Percentiles rank a stretch among this genome's conserved stretches.
Conservation (phyloP, 2,113 vertebrate genomes). For the Bubo bubo region DNA sequence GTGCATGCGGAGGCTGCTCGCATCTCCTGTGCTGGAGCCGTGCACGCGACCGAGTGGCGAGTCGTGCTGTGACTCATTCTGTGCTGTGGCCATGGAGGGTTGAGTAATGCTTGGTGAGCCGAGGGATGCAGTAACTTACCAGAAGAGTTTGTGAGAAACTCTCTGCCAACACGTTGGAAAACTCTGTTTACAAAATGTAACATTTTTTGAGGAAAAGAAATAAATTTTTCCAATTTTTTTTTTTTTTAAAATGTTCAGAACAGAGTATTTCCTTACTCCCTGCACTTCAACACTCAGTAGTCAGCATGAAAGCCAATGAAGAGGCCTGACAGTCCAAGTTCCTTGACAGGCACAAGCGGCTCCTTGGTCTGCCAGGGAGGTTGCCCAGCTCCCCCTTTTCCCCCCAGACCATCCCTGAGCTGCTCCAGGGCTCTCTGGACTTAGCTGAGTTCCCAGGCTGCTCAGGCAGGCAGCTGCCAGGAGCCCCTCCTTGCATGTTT, state of each 20-base stretch:
- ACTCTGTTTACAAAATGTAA: neutral
- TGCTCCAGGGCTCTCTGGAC: neutral
- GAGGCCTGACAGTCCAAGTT: neutral
- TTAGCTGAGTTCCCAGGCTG: neutral
- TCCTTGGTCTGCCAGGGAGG: neutral
- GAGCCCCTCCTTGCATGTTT: neutral
- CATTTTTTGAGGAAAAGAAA: neutral
- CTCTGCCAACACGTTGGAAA: neutral
- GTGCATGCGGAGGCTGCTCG: rapidly evolving
- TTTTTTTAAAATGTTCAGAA: neutral
- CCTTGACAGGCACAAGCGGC: neutral
- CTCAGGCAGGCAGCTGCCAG: neutral
- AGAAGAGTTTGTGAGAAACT: neutral
- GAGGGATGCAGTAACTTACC: neutral
- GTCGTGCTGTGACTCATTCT: neutral
- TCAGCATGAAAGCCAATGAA: neutral
- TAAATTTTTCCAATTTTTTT: neutral
- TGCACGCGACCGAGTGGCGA: rapidly evolving
- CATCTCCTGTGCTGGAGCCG: neutral
- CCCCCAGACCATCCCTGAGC: neutral
- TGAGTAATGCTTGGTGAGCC: neutral
- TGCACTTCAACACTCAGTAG: neutral
- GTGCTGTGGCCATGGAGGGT: rapidly evolving
- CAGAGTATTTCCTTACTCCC: neutral
- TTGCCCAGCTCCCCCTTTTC: neutral